Conservation (phyloP, 2,113 vertebrate genomes). For the Laticauda laticaudata region DNA sequence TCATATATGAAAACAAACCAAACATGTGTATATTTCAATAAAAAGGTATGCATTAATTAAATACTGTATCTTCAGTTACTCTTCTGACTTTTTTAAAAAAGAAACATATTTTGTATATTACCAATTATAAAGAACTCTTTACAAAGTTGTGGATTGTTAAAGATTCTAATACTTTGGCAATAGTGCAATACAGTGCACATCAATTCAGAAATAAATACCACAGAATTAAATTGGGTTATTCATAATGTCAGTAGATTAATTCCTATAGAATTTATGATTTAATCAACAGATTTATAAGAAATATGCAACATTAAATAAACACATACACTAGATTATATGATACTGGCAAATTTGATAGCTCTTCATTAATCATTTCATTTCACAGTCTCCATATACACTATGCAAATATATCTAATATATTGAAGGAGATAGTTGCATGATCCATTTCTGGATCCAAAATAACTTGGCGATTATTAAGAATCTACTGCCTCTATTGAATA, state of each 20-base stretch:
- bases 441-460: background rate
- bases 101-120: constrained; percentile 25
- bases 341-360: background rate
- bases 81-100: constrained; percentile 12
- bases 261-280: background rate
- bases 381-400: background rate
- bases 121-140: background rate
- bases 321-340: background rate
- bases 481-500: background rate
- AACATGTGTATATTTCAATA: constrained; percentile 16
- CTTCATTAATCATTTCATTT: background rate
- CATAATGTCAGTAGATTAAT: background rate
- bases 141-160: background rate
- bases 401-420: background rate
- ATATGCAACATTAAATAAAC: background rate
- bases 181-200: background rate
- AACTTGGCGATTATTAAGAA: background rate
- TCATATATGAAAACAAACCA: constrained; percentile 19
- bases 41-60: constrained; percentile 34
- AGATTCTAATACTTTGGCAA: background rate
- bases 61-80: constrained; percentile 13
- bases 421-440: background rate
- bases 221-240: background rate
- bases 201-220: background rate
- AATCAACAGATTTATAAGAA: background rate